phyloP scores from a whole-genome alignment of 2,113 vertebrate genomes.

The Hippocampus zosterae region DNA sequence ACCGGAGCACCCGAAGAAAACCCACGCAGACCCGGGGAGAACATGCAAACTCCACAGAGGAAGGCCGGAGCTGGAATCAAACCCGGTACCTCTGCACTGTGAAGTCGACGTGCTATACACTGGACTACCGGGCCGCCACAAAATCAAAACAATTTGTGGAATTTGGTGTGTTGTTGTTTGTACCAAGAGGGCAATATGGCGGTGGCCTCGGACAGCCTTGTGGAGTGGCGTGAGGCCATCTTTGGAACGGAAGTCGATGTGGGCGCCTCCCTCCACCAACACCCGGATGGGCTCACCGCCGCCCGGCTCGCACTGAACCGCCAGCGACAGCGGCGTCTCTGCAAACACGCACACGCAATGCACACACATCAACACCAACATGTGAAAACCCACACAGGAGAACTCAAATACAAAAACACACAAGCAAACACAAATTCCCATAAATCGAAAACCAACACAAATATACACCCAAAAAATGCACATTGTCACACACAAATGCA shows the following conservation, averaged over 20 bases:
- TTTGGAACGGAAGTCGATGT: conserved; percentile 88
- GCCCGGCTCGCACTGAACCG: conserved; percentile 82
- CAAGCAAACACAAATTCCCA: too few species aligned
- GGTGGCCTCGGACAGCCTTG: conserved; percentile 84
- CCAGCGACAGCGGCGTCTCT: conserved; percentile 88
- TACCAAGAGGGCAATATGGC: conserved; percentile 87
- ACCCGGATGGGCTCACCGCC: conserved; percentile 84
- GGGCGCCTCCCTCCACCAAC: conserved; percentile 84
- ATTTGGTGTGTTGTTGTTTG: background rate
- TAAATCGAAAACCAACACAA: background rate
- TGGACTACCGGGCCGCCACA: too few species aligned
- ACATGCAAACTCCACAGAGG: too few species aligned
- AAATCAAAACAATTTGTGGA: background rate
- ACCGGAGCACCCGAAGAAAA: too few species aligned
- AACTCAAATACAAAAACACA: background rate
- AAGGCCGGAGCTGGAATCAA: too few species aligned
- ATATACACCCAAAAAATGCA: background rate
- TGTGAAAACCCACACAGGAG: background rate
- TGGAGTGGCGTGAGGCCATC: conserved; percentile 89
- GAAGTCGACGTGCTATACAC: too few species aligned
- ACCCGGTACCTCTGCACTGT: too few species aligned
- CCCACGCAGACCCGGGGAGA: too few species aligned
- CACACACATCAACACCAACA: background rate
- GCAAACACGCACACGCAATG: conserved; percentile 6
- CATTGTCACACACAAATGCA: background rate